Base-by-base conservation (phyloP, 2,888 invertebrate species). In the Pecten maximus region DNA sequence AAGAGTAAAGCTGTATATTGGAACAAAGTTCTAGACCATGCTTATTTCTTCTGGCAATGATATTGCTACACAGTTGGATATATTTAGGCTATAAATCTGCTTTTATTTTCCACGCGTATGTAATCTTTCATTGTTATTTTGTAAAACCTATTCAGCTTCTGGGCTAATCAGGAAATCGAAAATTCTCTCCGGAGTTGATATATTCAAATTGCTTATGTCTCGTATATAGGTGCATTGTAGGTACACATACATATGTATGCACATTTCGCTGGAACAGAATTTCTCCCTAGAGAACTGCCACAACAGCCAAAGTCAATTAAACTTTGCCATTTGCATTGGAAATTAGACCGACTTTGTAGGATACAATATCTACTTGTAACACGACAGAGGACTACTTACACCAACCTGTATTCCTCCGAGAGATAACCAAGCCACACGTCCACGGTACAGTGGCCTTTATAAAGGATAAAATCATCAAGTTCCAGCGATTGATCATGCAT, bases 261-360 rank as follows among this genome's bases (percentile, higher is more conserved):
- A 74, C 74, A 74, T 74, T 74, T 28, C 35, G 23, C 35, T 10
- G 28, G 15, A 74, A 15, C 74, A 74, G 35, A 35, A 74, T 28
- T 74, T 35, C 74, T 28, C 74, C 35, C 74, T 6, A 74, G 74
- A 35, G 74, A 35, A 28, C 35, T 15, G 8, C 74, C n/a, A 23
- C 35, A 6, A 35, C 74, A 74, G 74, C 35, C 74, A 74, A 74
- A 74, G 74, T 35, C 74, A 74, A 74, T 74, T 74, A 74, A 74
- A 74, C 74, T 74, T 74, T 74, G 74, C 74, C 74, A 74, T 74
- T 74, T 74, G 74, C 74, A 74, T 74, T 74, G 74, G 74, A 74
- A 74, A 74, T 74, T 74, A 74, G 74, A 35, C 15, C 35, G 74
- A 23, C 74, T 74, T 28, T 74, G 60, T 74, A 4, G 60, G 60